These are phyloP conservation scores for Nasua narica DNA, from an alignment of 2,797 vertebrate species.

Conservation along the genomic window DNA sequence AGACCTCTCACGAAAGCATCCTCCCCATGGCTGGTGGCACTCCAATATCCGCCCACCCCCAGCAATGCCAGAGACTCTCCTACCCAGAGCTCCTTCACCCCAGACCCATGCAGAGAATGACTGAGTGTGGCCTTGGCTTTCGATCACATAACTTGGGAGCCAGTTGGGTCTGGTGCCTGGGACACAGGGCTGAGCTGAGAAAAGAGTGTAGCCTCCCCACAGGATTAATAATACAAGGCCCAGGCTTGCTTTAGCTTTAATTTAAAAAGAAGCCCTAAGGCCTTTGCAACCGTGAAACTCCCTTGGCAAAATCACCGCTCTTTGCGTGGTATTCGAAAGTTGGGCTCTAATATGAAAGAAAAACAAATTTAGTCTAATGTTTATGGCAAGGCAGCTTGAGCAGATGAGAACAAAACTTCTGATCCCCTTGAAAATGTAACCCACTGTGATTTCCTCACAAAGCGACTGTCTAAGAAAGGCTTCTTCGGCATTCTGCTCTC, in stretches of 20 bases:
- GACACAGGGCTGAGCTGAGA: not conserved
- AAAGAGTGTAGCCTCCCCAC: not conserved
- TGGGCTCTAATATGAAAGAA: conserved; percentile 48
- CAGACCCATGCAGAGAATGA: not conserved
- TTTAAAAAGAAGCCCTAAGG: not conserved
- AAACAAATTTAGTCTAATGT: not conserved
- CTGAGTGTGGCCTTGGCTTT: not conserved
- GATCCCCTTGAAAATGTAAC: conserved; percentile 16
- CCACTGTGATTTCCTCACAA: not conserved
- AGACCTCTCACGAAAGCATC: not conserved
- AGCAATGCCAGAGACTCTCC: not conserved
- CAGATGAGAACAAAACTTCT: conserved; percentile 48
- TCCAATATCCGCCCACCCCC: not conserved
- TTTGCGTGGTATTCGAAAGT: not conserved
- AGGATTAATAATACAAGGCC: conserved; percentile 2
- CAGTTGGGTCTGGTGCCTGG: not conserved
- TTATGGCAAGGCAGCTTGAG: conserved; percentile 3
- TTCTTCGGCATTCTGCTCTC: conserved; percentile 11
- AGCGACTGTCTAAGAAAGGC: conserved; percentile 28
- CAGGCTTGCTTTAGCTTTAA: not conserved
- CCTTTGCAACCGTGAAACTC: not conserved
- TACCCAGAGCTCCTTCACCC: not conserved
- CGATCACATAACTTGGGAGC: not conserved
- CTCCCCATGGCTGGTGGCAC: not conserved
- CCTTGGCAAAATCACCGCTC: not conserved